Evolutionary conservation across 1,140 invertebrate species (phyloP).

Genomic region (Heterodera carotae): DNA sequence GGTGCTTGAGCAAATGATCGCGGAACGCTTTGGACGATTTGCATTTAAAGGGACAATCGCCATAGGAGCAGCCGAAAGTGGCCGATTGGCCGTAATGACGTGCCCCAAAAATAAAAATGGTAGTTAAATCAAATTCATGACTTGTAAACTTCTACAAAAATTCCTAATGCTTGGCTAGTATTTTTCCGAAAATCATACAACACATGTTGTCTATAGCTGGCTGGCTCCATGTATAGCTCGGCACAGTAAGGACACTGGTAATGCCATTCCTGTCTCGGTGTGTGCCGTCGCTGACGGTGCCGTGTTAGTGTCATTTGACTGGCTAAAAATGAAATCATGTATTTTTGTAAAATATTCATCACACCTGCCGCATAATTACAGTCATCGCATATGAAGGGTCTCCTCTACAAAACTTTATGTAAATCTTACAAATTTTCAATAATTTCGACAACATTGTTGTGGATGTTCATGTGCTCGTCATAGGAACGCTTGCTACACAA

Average conservation of each 20-base stretch:
- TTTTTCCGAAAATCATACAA: slow-evolving; percentile 41
- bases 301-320: slow-evolving; percentile 64
- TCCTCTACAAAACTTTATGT: slow-evolving; percentile 15
- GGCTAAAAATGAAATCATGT: slow-evolving; percentile 48
- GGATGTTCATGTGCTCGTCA: slow-evolving; percentile 59
- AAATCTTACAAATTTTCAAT: slow-evolving; percentile 41
- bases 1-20: slow-evolving; percentile 58
- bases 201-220: slow-evolving; percentile 64
- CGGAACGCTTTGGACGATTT: slow-evolving; percentile 62
- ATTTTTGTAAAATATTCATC: not conserved
- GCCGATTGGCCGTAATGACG: slow-evolving; percentile 56
- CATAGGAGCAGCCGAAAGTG: slow-evolving; percentile 58
- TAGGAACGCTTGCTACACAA: slow-evolving; percentile 63
- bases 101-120: slow-evolving; percentile 40
- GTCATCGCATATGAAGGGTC: slow-evolving; percentile 61
- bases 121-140: no score
- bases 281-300: slow-evolving; percentile 57
- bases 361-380: slow-evolving; percentile 63
- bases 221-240: slow-evolving; percentile 63
- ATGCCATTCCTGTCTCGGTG: slow-evolving; percentile 53
- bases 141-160: no score
- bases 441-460: slow-evolving; percentile 42
- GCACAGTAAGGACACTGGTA: slow-evolving; percentile 62
- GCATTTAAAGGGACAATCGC: slow-evolving; percentile 51
- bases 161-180: no score